Conservation (phyloP, 2,113 vertebrate species). For the Eublepharis macularius region DNA sequence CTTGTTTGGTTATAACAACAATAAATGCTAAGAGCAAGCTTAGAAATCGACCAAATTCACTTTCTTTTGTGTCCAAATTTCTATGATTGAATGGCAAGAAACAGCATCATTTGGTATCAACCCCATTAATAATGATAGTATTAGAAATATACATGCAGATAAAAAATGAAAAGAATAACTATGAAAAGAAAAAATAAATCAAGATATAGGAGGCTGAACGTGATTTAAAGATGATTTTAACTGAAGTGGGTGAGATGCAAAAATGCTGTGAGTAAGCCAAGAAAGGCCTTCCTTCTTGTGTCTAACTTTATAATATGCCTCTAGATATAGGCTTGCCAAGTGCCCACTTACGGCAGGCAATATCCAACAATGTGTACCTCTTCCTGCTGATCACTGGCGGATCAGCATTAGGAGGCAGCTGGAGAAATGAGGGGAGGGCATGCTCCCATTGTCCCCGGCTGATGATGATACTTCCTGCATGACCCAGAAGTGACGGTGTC, state of each 20-base stretch:
- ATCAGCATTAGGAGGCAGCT: no score
- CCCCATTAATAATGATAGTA: no score
- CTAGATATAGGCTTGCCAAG: no score
- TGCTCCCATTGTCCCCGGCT: no score
- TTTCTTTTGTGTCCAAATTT: neutral
- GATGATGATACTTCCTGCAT: no score
- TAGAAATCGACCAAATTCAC: neutral
- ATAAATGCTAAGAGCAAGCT: neutral
- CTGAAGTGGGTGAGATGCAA: neutral
- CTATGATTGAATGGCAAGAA: neutral
- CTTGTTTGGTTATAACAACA: neutral
- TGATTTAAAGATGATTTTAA: neutral
- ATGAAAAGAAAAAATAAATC: neutral
- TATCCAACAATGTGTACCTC: no score
- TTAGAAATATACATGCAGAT: neutral
- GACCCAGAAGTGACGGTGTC: no score
- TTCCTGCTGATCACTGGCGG: no score
- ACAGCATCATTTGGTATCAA: neutral
- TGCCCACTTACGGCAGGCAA: no score
- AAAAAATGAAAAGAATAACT: neutral
- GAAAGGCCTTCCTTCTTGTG: neutral
- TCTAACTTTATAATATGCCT: conserved; percentile 11
- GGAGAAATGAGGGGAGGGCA: no score
- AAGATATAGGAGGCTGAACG: neutral
- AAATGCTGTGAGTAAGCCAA: neutral